A percentile compares a stretch with the other conserved stretches of the same genome.
Evolutionary conservation across 2,888 invertebrate species (phyloP).

Genomic region (Lamellibrachia columna): DNA sequence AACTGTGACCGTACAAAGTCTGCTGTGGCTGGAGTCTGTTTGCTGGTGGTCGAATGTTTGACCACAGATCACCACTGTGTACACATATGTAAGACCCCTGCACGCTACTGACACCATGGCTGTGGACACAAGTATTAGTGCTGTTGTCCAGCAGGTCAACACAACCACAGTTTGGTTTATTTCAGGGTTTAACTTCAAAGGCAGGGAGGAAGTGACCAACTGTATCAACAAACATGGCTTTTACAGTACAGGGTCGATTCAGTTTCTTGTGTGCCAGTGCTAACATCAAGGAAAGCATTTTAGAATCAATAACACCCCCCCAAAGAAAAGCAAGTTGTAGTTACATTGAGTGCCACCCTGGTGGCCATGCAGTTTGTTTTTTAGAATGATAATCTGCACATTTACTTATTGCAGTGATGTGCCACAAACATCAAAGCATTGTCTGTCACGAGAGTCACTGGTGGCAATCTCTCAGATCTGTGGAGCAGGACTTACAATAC

Average conservation of each 20-base stretch:
- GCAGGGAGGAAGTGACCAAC: neutral
- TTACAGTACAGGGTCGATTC: neutral
- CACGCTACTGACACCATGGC: conserved; percentile 1
- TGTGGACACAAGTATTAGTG: neutral
- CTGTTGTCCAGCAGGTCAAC: conserved; percentile 21
- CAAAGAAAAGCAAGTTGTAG: neutral
- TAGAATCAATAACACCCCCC: neutral
- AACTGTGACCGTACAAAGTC: neutral
- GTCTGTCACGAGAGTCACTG: neutral
- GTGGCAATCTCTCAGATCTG: neutral
- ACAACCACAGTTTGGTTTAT: conserved; percentile 9
- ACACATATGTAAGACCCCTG: neutral
- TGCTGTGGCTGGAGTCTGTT: neutral
- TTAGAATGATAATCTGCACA: neutral
- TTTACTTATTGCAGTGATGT: neutral
- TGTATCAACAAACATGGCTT: conserved; percentile 1
- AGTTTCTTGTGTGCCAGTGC: neutral
- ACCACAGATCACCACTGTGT: neutral
- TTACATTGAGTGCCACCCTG: neutral
- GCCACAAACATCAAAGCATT: neutral
- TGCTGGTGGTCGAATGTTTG: neutral
- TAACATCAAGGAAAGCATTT: neutral
- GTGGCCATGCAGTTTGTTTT: neutral
- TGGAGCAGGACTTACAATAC: neutral
- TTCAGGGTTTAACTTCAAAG: conserved; percentile 24